A percentile compares a stretch with the other conserved stretches of the same genome.
Conservation (phyloP, 1,140 invertebrate species). For the Saccostrea glomerata region DNA sequence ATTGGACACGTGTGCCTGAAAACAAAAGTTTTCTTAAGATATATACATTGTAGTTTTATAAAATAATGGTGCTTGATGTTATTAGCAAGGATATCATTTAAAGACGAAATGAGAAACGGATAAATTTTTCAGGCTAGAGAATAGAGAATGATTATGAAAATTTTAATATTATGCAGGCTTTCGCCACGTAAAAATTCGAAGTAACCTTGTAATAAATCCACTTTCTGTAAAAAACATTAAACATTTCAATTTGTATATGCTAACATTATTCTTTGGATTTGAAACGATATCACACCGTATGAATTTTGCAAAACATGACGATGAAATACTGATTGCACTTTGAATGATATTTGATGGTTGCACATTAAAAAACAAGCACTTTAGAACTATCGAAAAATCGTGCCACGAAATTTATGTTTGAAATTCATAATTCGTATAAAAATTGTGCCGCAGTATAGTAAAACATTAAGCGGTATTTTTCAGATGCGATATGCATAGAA, state of each 20-base stretch:
- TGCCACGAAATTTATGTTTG: constrained; percentile 15
- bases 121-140: not conserved
- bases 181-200: not conserved
- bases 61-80: too few relatives aligned
- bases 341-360: not conserved
- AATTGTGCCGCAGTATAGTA: not conserved
- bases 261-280: too few relatives aligned
- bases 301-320: not conserved
- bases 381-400: constrained; percentile 32
- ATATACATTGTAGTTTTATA: not conserved
- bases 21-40: not conserved
- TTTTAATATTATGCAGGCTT: not conserved
- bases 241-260: too few relatives aligned
- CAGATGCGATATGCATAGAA: constrained; percentile 33
- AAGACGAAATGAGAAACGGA: not conserved
- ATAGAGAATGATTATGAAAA: not conserved
- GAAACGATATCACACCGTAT: not conserved
- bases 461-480: constrained; percentile 37
- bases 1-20: constrained; percentile 22
- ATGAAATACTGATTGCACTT: constrained; percentile 15
- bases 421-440: constrained; percentile 26
- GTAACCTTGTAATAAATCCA: too few relatives aligned
- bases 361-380: constrained; percentile 33
- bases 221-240: too few relatives aligned
- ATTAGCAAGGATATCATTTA: too few relatives aligned